Conservation (phyloP, 2,113 vertebrate species). For the Trematomus loennbergii region DNA sequence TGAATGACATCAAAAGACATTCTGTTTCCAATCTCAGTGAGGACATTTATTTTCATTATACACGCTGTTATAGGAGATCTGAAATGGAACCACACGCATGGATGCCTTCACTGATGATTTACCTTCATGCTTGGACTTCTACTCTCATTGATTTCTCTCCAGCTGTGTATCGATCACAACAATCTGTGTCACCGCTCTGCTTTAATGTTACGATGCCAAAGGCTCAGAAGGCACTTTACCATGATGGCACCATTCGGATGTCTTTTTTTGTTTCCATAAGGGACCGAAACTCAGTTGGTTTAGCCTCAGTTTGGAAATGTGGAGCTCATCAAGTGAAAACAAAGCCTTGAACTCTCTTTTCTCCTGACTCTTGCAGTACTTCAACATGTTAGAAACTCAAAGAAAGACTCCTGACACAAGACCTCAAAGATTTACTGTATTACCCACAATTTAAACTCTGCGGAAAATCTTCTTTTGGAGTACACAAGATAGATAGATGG, state of each 20-base stretch:
- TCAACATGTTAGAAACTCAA: not conserved
- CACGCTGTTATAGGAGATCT: constrained; percentile 21
- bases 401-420: not conserved
- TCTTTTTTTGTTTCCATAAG: not conserved
- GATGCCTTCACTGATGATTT: constrained; percentile 54
- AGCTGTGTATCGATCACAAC: constrained; percentile 43
- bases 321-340: constrained; percentile 3
- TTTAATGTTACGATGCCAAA: constrained; percentile 14
- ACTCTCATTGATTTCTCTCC: constrained; percentile 29
- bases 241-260: too few relatives aligned
- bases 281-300: not conserved
- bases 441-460: too few relatives aligned
- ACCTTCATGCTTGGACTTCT: constrained; percentile 37
- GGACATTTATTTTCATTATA: constrained; percentile 38
- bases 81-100: constrained; percentile 53
- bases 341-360: not conserved
- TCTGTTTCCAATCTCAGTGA: constrained; percentile 61
- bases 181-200: constrained; percentile 29
- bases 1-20: constrained; percentile 68
- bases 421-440: not conserved
- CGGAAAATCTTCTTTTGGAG: too few relatives aligned
- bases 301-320: not conserved
- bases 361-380: not conserved
- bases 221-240: not conserved
- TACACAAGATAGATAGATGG: too few relatives aligned